Evolutionary conservation across 2,797 vertebrate genomes (phyloP).

Genomic region (Notolepis coatsorum): DNA sequence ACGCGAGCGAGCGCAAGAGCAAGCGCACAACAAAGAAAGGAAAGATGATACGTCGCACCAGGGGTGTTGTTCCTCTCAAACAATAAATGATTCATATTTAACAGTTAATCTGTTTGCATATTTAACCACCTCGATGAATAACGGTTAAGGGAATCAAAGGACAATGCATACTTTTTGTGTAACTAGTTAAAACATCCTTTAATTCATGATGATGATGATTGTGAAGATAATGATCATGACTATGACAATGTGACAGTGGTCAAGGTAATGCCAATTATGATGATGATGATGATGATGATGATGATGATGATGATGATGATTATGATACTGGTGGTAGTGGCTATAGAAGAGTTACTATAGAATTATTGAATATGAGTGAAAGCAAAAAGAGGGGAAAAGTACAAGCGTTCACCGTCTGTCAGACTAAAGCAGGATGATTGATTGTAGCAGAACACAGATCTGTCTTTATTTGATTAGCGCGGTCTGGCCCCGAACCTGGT

Average conservation of each 20-base stretch:
- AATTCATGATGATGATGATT: too few species aligned
- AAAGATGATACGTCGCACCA: conserved; percentile 36
- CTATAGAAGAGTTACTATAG: too few species aligned
- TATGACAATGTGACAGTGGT: too few species aligned
- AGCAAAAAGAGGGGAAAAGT: conserved; percentile 3
- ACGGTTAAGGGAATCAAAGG: too few species aligned
- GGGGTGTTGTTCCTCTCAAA: conserved; percentile 46
- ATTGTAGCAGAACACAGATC: conserved; percentile 27
- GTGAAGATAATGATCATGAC: too few species aligned
- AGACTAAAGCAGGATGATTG: conserved; percentile 19
- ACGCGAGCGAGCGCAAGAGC: background rate
- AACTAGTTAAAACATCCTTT: background rate
- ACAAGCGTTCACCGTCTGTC: conserved; percentile 19
- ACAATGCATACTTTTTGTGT: too few species aligned
- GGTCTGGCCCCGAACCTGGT: conserved; percentile 40
- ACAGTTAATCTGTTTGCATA: conserved; percentile 43
- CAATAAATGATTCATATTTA: conserved; percentile 50
- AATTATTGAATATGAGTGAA: too few species aligned
- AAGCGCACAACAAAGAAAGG: conserved; percentile 11
- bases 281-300: too few species aligned
- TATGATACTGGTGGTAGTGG: too few species aligned
- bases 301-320: too few species aligned
- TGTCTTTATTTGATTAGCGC: conserved; percentile 28
- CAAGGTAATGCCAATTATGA: too few species aligned
- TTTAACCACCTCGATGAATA: conserved; percentile 37